Conservation (phyloP, 2,797 vertebrate genomes). For the Poecilia picta region DNA sequence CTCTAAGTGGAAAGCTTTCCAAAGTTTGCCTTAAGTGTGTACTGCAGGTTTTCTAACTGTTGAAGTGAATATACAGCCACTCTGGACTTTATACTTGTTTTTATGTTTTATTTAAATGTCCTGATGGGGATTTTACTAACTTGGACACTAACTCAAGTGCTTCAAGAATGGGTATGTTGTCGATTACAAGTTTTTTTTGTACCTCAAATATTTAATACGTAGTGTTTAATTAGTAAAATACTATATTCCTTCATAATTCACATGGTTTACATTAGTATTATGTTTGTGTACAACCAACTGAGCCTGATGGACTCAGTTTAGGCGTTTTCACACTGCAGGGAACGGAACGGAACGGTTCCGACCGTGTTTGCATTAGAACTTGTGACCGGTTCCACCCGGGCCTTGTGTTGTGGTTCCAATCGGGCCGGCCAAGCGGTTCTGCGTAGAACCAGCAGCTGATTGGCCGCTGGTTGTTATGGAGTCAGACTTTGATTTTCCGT, state of each 20-base stretch:
- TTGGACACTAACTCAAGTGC: neutral
- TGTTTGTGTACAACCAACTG: neutral
- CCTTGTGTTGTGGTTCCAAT: too few relatives aligned
- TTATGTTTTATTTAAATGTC: neutral
- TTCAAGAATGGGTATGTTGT: neutral
- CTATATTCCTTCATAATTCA: neutral
- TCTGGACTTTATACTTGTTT: neutral
- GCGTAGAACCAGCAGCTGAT: too few relatives aligned
- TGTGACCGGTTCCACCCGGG: too few relatives aligned
- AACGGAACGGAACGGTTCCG: too few relatives aligned
- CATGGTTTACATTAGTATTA: neutral
- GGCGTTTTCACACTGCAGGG: too few relatives aligned
- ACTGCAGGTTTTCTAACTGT: neutral
- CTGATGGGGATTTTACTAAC: neutral
- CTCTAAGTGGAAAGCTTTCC: neutral
- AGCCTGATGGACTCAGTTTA: neutral
- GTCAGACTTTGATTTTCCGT: too few relatives aligned
- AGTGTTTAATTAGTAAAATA: neutral
- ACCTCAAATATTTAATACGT: neutral
- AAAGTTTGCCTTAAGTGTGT: neutral
- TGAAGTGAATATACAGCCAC: neutral
- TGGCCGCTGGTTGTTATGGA: too few relatives aligned
- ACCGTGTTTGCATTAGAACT: too few relatives aligned
- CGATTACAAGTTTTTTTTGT: neutral
- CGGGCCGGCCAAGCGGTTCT: too few relatives aligned